These are phyloP conservation scores for Reinhardtius hippoglossoides DNA, from an alignment of 2,113 vertebrate genomes.

Conservation along the genomic window DNA sequence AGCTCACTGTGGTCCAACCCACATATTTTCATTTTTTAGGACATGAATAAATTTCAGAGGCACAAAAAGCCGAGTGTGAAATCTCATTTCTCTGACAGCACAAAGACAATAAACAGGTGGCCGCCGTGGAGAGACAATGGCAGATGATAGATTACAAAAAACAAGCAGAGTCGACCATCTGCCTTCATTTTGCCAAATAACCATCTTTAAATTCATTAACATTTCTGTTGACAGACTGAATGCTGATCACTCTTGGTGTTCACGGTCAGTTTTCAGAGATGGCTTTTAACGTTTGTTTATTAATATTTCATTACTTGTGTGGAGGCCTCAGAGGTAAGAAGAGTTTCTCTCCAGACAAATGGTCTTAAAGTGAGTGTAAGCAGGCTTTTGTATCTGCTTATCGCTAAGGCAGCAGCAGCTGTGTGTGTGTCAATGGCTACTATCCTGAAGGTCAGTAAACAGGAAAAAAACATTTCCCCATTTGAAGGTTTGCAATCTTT, in stretches of 20 bases:
- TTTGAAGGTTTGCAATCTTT: not conserved
- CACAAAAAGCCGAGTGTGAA: slow-evolving; percentile 44
- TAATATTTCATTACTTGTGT: too few relatives aligned
- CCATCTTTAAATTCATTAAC: not conserved
- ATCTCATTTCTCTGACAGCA: slow-evolving; percentile 31
- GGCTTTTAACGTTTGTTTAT: too few relatives aligned
- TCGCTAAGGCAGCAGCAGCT: not conserved
- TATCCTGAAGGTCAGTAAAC: not conserved
- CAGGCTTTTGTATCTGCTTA: not conserved
- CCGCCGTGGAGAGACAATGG: slow-evolving; percentile 4
- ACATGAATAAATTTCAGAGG: slow-evolving; percentile 20
- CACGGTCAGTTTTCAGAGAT: too few relatives aligned
- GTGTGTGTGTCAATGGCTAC: not conserved
- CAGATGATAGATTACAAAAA: slow-evolving; percentile 22
- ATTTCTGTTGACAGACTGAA: slow-evolving; percentile 15
- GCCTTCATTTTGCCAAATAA: slow-evolving; percentile 21
- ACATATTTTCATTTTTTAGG: slow-evolving; percentile 32
- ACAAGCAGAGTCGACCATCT: slow-evolving; percentile 29
- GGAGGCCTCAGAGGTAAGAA: too few relatives aligned
- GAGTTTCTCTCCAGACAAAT: too few relatives aligned
- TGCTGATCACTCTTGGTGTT: not conserved
- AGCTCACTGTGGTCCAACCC: slow-evolving; percentile 1
- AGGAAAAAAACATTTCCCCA: not conserved
- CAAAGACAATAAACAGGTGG: slow-evolving; percentile 37
- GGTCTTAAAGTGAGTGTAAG: too few relatives aligned